These are phyloP conservation scores for Galerucella calmariensis DNA, from an alignment of 2,888 invertebrate species.

Conservation along the genomic window DNA sequence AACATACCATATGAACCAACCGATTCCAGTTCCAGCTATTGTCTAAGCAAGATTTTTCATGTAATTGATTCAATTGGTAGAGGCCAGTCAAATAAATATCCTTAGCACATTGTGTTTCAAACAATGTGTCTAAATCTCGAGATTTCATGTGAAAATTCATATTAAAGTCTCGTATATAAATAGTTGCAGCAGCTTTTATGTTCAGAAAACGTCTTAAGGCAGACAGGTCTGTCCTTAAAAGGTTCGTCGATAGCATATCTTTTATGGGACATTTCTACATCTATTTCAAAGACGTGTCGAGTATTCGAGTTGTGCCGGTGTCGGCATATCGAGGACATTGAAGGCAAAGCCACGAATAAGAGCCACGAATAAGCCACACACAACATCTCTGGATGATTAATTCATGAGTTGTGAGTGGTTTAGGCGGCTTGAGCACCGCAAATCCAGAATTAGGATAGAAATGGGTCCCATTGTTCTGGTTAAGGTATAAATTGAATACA, in stretches of 20 bases:
- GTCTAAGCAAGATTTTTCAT: too few relatives aligned
- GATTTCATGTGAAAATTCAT: constrained; percentile 11
- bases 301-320: constrained; percentile 28
- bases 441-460: constrained; percentile 63
- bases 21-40: too few relatives aligned
- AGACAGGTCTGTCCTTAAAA: constrained; percentile 41
- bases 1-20: too few relatives aligned
- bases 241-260: constrained; percentile 44
- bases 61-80: too few relatives aligned
- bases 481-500: constrained; percentile 55
- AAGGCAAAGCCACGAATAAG: constrained; percentile 25
- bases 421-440: constrained; percentile 61
- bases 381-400: constrained; percentile 63
- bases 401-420: constrained; percentile 63
- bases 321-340: constrained; percentile 25
- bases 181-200: constrained; percentile 26
- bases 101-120: too few relatives aligned
- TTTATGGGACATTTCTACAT: constrained; percentile 55
- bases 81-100: too few relatives aligned
- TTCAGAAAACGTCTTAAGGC: constrained; percentile 5
- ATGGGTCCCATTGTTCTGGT: constrained; percentile 59
- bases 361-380: constrained; percentile 42
- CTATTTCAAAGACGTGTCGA: constrained; percentile 54
- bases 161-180: constrained; percentile 28
- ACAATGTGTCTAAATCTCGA: constrained; percentile 2